Conservation (phyloP, 2,888 invertebrate genomes). For the Dryococelus australis region DNA sequence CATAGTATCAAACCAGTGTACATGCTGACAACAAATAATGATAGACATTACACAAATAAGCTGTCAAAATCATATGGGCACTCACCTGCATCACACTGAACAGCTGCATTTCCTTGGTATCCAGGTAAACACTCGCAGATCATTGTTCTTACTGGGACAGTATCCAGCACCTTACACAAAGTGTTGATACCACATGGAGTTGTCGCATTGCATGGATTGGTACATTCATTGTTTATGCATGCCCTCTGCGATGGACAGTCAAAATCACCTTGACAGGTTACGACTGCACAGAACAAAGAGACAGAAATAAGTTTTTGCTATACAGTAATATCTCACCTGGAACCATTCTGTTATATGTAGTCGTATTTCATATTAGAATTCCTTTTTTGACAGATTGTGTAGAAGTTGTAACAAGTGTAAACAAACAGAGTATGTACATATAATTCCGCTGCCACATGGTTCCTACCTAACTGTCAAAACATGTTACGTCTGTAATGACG, state of each 20-base stretch:
- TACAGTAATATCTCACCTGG: background rate
- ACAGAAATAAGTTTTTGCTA: background rate
- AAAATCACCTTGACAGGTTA: conserved; percentile 76
- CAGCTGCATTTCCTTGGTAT: conserved; percentile 85
- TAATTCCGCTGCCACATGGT: too few species aligned
- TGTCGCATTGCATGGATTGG: conserved; percentile 81
- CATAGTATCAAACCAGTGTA: too few species aligned
- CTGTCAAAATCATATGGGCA: conserved; percentile 46
- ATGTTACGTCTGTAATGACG: too few species aligned
- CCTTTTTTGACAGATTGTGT: too few species aligned
- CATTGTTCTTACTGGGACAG: conserved; percentile 85
- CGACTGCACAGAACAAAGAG: conserved; percentile 56
- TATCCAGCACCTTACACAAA: conserved; percentile 79
- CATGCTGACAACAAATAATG: too few species aligned
- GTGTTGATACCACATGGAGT: conserved; percentile 85
- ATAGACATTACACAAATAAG: too few species aligned
- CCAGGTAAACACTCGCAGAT: conserved; percentile 87
- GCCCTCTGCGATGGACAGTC: conserved; percentile 86
- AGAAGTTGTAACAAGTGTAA: too few species aligned
- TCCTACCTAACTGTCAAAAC: too few species aligned
- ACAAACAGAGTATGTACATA: too few species aligned
- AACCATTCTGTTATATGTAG: background rate
- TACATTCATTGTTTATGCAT: conserved; percentile 82
- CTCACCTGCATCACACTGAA: conserved; percentile 82
- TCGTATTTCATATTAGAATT: too few species aligned